phyloP scores from a whole-genome alignment of 2,113 vertebrate species.

The Marmota flaviventris region DNA sequence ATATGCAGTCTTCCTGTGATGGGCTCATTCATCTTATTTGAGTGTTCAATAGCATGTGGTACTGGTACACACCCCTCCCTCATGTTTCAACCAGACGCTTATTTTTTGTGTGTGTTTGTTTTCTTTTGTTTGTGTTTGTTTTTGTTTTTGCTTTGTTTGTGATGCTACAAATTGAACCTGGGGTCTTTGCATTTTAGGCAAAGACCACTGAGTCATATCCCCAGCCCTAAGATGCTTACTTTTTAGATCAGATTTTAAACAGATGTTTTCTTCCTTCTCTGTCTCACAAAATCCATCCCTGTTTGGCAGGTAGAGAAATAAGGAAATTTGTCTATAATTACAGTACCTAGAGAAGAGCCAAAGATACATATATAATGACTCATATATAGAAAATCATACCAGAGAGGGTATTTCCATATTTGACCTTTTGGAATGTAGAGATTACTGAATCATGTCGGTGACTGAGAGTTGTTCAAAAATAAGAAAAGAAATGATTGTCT shows the following conservation, averaged over 20 bases:
- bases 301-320: background rate
- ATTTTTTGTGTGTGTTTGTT: background rate
- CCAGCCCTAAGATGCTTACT: too few relatives aligned
- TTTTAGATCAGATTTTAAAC: background rate
- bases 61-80: background rate
- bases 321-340: background rate
- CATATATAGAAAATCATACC: background rate
- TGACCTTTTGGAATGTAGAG: background rate
- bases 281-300: background rate
- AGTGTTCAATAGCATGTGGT: background rate
- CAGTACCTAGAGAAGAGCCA: background rate
- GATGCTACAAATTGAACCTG: too few relatives aligned
- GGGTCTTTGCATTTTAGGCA: too few relatives aligned
- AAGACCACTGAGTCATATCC: too few relatives aligned
- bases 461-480: background rate
- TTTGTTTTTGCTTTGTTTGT: too few relatives aligned
- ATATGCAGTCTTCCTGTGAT: background rate
- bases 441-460: background rate
- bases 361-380: background rate
- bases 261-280: background rate
- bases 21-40: background rate
- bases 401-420: background rate
- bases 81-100: background rate
- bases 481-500: background rate
- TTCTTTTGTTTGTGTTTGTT: too few relatives aligned